phyloP scores from a whole-genome alignment of 1,140 invertebrate species.

The Trachelipus rathkii region DNA sequence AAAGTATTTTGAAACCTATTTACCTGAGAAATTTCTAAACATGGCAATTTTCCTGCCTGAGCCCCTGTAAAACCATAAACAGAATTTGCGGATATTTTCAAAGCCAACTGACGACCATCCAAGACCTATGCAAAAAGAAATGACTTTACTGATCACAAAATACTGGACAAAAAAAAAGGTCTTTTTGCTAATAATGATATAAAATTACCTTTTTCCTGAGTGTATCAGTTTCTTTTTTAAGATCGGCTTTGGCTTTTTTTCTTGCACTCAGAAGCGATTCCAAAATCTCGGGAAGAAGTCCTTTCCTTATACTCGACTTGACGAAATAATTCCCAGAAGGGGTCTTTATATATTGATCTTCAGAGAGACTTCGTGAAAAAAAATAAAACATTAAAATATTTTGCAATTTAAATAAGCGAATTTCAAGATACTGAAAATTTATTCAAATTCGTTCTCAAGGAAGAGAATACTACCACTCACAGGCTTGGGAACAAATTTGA shows the following conservation, averaged over 20 bases:
- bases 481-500: too few species aligned
- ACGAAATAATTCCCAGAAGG: slow-evolving; percentile 91
- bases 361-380: slow-evolving; percentile 50
- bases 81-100: slow-evolving; percentile 99
- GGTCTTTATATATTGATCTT: slow-evolving; percentile 80
- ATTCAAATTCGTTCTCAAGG: too few species aligned
- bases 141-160: too few species aligned
- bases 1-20: slow-evolving; percentile 54
- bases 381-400: too few species aligned
- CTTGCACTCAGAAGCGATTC: slow-evolving; percentile 85
- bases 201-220: slow-evolving; percentile 68
- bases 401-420: too few species aligned
- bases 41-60: slow-evolving; percentile 96
- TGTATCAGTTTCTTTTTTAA: slow-evolving; percentile 91
- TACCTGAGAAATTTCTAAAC: slow-evolving; percentile 86
- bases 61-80: slow-evolving; percentile 99
- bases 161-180: too few species aligned
- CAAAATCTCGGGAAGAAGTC: slow-evolving; percentile 92
- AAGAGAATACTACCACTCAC: too few species aligned
- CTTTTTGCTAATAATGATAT: too few species aligned
- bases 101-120: slow-evolving; percentile 92
- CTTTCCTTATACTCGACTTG: slow-evolving; percentile 73
- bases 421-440: too few species aligned
- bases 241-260: slow-evolving; percentile 84
- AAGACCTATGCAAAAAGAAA: slow-evolving; percentile 59